A percentile compares a stretch with the other conserved stretches of the same genome.
Evolutionary conservation across 2,797 vertebrate genomes (phyloP).

Genomic region (Epinephelus malabaricus): DNA sequence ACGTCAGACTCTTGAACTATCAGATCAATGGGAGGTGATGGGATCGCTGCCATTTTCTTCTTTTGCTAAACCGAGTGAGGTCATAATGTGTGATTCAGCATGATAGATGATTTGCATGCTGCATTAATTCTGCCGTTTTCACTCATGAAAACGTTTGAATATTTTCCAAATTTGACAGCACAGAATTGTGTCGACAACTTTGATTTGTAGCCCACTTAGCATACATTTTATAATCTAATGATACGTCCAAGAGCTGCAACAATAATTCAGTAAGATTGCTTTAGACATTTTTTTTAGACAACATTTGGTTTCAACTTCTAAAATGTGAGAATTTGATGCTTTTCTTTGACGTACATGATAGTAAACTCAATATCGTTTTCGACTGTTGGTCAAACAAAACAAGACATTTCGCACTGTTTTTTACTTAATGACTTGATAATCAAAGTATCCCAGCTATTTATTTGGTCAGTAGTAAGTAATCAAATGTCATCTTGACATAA

Average conservation of each 20-base stretch:
- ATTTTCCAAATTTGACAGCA: background rate
- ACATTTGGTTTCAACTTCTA: background rate
- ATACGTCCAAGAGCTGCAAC: constrained; percentile 1
- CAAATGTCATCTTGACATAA: constrained; percentile 11
- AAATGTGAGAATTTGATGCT: background rate
- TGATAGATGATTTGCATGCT: background rate
- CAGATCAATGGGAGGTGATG: constrained; percentile 4
- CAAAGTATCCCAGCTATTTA: background rate
- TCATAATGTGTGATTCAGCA: background rate
- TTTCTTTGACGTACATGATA: background rate
- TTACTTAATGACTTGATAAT: background rate
- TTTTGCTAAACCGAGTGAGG: background rate
- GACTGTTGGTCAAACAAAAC: background rate
- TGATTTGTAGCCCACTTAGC: background rate
- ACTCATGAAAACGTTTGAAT: background rate
- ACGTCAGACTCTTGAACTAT: background rate
- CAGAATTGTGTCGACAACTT: constrained; percentile 1
- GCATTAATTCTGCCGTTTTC: background rate
- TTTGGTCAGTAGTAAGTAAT: background rate
- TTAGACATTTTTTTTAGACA: background rate
- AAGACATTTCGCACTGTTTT: background rate
- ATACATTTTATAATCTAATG: background rate
- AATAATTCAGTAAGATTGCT: background rate
- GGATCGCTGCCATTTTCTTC: background rate
- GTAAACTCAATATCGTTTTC: background rate